These are phyloP conservation scores for Oligia fasciuncula DNA, from an alignment of 2,888 invertebrate species.

Conservation along the genomic window DNA sequence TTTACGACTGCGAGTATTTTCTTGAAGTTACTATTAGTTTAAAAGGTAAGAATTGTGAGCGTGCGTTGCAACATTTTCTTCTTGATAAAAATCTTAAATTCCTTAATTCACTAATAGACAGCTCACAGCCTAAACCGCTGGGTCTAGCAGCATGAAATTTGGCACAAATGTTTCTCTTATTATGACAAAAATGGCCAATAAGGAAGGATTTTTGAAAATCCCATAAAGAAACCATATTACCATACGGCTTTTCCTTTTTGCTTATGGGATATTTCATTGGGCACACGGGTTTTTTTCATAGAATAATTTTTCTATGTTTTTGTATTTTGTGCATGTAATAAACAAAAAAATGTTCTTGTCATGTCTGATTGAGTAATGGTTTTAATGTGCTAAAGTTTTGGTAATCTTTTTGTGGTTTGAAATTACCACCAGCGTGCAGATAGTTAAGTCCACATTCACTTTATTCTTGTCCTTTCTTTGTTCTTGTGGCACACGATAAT, in stretches of 20 bases:
- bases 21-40: not conserved
- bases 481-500: not conserved
- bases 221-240: not conserved
- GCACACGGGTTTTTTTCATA: not conserved
- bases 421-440: not conserved
- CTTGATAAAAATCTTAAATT: not conserved
- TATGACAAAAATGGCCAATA: not conserved
- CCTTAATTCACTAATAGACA: not conserved
- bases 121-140: too few species aligned
- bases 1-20: not conserved
- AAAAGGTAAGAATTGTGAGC: not conserved
- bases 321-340: too few species aligned
- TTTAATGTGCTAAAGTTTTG: not conserved
- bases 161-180: too few species aligned
- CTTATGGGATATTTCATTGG: not conserved
- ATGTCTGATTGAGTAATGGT: not conserved
- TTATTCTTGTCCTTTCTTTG: not conserved
- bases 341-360: not conserved
- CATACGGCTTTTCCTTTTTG: not conserved
- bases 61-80: not conserved
- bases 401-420: not conserved
- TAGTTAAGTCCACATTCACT: not conserved
- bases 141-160: not conserved
- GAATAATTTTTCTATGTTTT: not conserved
- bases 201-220: not conserved